Evolutionary conservation across 2,797 vertebrate genomes (phyloP), one percentile per base, ranked within the genome.

Genomic region (Oophaga sylvatica): DNA sequence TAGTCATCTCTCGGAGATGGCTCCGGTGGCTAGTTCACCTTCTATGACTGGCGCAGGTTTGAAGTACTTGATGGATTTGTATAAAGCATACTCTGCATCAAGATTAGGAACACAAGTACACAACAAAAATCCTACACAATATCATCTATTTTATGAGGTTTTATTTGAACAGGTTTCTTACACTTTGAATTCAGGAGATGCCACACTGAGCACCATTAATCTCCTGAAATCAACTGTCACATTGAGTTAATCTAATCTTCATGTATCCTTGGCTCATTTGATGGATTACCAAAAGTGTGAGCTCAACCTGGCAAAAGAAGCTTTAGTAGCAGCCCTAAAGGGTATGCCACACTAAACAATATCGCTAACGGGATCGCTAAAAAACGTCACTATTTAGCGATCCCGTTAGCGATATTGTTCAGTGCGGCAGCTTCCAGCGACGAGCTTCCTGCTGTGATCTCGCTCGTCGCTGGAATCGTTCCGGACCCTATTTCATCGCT

Each of bases 171-270:
- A 76, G 60, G 73, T 63, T 78, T 56, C 60, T 65, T 85, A 62
- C 59, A 31, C 59, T 85, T 65, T 65, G 71, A 76, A 53, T 85
- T 65, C 83, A 65, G 73, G 35, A 85, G 73, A 78, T 85, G 73
- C 71, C 83, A 77, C 19, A 76, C 83, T 67, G 83, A 67, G 71
- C 71, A 53, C 22, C 73, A 85, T 85, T 85, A 85, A 85, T 85
- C 83, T 85, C 73, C 45, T 67, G 83, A 85, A 85, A 85, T 85
- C 83, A 85, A 77, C 73, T 85, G 83, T 85, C 83, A 78, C 73
- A 77, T 85, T 78, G 60, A 78, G 73, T 85, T 85, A 85, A 85
- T 85, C 41, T 78, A 85, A 76, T 85, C 73, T 78, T 85, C 83
- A 78, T 85, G 83, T 85, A 85, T 85, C 83, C 83, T 77, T 85